Base-by-base conservation (phyloP, 2,797 vertebrate species). In the Pipistrellus kuhlii region DNA sequence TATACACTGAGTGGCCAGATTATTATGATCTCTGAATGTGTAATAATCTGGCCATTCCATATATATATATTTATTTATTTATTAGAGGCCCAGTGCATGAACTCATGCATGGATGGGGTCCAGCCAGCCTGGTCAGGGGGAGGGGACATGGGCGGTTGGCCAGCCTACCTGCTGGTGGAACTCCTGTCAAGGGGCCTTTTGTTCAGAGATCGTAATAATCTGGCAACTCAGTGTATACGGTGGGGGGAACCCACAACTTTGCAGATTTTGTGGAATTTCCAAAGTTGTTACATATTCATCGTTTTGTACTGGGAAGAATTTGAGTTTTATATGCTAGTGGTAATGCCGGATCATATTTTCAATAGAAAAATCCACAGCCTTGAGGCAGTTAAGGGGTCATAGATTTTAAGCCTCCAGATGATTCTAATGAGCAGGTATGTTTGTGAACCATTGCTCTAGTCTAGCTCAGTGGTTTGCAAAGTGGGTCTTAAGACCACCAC, bases 251-350 rank as follows among this genome's bases (percentile, higher is more conserved):
- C 17, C 27, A 64, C 5, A 85, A n/a, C 64, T 76, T 91, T 86
- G 51, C 46, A 71, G 23, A 80, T 38, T 81, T 73, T 41, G 21
- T n/a, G 30, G 72, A 88, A 81, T 72, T 27, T 73, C 32, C 55
- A 44, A 87, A 64, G 35, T 6, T 25, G 30, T 57, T 32, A 83
- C 10, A 44, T 2, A 48, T 25, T 83, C 68, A 51, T 21, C 14
- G 25, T 78, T 66, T 80, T 76, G 48, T 32, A 71, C 30, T 80
- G 72, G 81, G n/a, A 85, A 86, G 83, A 73, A 85, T 44, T n/a
- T n/a, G 38, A 66, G 12, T 77, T 76, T 88, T 59, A 32, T 46
- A 82, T 27, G 3, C 30, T 23, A 25, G 41, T 38, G 32, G 18
- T 77, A 72, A 53, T 46, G 25, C 30, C 68, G 46, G 77, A 80